phyloP scores from a whole-genome alignment of 2,888 invertebrate species.

The Stenurella melanura region DNA sequence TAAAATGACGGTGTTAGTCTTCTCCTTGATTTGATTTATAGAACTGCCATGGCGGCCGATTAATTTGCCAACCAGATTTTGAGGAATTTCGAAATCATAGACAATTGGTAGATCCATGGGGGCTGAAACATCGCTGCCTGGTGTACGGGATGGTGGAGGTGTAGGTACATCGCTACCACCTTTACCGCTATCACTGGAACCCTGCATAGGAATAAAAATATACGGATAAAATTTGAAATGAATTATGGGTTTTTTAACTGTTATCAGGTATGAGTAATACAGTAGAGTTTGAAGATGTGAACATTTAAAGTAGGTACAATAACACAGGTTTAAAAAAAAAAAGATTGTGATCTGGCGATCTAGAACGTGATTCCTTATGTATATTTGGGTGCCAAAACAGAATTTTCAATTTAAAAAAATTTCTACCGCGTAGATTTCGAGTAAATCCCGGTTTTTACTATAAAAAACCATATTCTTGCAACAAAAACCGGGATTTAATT shows the following conservation, averaged over 20 bases:
- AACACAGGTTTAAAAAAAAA: too few relatives aligned
- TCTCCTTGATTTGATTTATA: slow-evolving; percentile 86
- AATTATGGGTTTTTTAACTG: not conserved
- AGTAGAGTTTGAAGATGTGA: too few relatives aligned
- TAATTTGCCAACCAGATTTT: slow-evolving; percentile 86
- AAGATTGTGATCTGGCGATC: too few relatives aligned
- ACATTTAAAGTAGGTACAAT: too few relatives aligned
- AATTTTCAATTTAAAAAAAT: too few relatives aligned
- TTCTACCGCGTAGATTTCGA: too few relatives aligned
- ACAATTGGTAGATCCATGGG: slow-evolving; percentile 69
- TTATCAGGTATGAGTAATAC: not conserved
- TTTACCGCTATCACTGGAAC: slow-evolving; percentile 89
- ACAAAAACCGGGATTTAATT: too few relatives aligned
- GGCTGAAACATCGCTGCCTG: slow-evolving; percentile 73
- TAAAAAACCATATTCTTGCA: too few relatives aligned
- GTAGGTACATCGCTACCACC: slow-evolving; percentile 85
- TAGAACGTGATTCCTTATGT: too few relatives aligned
- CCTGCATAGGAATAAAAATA: slow-evolving; percentile 72
- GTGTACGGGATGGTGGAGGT: slow-evolving; percentile 77
- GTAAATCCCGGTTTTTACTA: too few relatives aligned
- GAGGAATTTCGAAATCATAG: slow-evolving; percentile 86
- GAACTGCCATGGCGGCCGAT: slow-evolving; percentile 90
- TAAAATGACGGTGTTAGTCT: slow-evolving; percentile 85
- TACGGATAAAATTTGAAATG: not conserved
- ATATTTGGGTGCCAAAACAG: too few relatives aligned